A percentile compares a stretch with the other conserved stretches of the same genome.
Conservation (phyloP, 2,797 vertebrate genomes). For the Eidolon dupreanum region DNA sequence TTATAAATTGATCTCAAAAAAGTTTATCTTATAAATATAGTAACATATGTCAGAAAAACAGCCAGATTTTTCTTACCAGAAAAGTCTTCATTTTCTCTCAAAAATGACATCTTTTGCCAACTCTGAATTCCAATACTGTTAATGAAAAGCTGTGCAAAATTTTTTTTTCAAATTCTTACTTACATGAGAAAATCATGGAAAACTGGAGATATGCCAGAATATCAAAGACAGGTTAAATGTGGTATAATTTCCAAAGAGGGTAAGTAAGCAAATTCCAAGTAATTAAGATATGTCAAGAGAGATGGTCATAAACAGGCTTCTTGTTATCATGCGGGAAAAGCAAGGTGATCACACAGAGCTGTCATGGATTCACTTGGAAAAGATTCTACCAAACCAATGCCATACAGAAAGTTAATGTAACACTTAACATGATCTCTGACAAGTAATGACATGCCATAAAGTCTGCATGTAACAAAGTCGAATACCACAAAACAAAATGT, state of each 20-base stretch:
- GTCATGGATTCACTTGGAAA: not conserved
- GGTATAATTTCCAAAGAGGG: not conserved
- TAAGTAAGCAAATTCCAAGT: slow-evolving; percentile 37
- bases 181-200: slow-evolving; percentile 53
- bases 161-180: slow-evolving; percentile 34
- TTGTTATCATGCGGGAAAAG: not conserved
- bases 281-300: not conserved
- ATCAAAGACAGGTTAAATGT: slow-evolving; percentile 16
- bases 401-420: not conserved
- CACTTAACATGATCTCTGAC: not conserved
- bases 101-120: slow-evolving; percentile 64
- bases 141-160: slow-evolving; percentile 62
- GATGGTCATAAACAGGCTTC: slow-evolving; percentile 9
- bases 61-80: slow-evolving; percentile 28
- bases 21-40: slow-evolving; percentile 81
- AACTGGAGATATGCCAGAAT: slow-evolving; percentile 49
- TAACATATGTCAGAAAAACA: slow-evolving; percentile 83
- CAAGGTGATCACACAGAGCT: not conserved
- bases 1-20: slow-evolving; percentile 84
- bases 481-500: not conserved
- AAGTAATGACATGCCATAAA: slow-evolving; percentile 8
- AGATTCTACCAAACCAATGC: not conserved
- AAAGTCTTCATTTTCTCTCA: slow-evolving; percentile 37
- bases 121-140: slow-evolving; percentile 62
- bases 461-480: not conserved